A percentile compares a stretch with the other conserved stretches of the same genome.
phyloP scores from a whole-genome alignment of 2,113 vertebrate species.

The Mus pahari region DNA sequence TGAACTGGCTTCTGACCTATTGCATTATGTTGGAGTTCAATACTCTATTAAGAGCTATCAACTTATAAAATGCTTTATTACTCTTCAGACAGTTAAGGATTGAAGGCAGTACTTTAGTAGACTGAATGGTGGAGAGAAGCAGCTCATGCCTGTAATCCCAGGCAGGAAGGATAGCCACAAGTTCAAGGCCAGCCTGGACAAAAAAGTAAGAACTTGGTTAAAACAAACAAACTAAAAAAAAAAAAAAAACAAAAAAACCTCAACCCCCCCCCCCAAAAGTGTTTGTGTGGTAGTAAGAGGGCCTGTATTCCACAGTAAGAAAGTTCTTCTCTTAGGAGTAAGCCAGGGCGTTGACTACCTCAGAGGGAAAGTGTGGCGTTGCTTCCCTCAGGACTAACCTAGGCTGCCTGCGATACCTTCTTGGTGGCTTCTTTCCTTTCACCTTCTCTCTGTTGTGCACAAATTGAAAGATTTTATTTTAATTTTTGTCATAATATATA shows the following conservation, averaged over 20 bases:
- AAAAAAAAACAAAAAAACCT: no score
- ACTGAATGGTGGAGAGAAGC: neutral
- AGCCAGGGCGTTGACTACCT: neutral
- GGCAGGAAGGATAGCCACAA: neutral
- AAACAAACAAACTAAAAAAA: neutral
- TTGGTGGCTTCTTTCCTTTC: neutral
- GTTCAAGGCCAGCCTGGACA: neutral
- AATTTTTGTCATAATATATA: neutral
- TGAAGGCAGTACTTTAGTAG: neutral
- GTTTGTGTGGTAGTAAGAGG: neutral
- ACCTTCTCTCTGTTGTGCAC: neutral
- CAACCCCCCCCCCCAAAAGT: neutral
- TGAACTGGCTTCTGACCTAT: neutral
- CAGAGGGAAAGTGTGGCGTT: neutral
- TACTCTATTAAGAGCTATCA: neutral
- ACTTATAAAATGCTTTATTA: neutral
- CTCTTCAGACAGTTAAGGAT: neutral
- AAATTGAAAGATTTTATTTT: neutral
- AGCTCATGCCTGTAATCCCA: neutral
- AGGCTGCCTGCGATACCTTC: neutral
- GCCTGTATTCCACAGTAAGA: neutral
- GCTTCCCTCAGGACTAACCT: neutral
- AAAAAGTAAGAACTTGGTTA: neutral
- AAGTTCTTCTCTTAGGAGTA: neutral
- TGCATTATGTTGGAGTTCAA: neutral